A percentile compares a stretch with the other conserved stretches of the same genome.
These are phyloP conservation scores for Drosophila bipectinata DNA, from an alignment of 1,140 invertebrate genomes.

Conservation along the genomic window DNA sequence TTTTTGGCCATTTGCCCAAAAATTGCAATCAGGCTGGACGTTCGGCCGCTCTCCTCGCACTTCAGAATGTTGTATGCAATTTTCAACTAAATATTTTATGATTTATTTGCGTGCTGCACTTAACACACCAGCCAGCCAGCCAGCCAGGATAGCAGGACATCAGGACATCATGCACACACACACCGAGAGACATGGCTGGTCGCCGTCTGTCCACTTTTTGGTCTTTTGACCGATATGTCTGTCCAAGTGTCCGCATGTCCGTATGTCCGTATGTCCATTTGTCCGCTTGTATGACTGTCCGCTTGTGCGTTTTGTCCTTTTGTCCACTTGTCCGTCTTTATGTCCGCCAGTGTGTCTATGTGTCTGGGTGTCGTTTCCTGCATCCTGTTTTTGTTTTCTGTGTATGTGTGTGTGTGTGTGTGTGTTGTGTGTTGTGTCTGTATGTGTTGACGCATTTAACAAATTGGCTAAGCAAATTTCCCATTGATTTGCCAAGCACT, in stretches of 20 bases:
- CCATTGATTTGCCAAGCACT: constrained; percentile 57
- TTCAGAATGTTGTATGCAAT: constrained; percentile 42
- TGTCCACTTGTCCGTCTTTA: background rate
- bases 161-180: background rate
- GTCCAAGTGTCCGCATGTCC: background rate
- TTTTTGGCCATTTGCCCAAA: constrained; percentile 24
- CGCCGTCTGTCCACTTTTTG: constrained; percentile 43
- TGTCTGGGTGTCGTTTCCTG: constrained; percentile 17
- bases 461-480: constrained; percentile 63
- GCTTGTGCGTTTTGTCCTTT: background rate
- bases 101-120: constrained; percentile 62
- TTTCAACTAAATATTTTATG: constrained; percentile 61
- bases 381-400: background rate
- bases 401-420: background rate
- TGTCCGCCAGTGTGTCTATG: background rate
- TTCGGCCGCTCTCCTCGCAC: background rate
- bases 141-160: constrained; percentile 10
- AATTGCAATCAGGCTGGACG: background rate
- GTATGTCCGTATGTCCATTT: background rate
- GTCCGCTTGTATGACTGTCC: background rate
- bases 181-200: background rate
- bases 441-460: constrained; percentile 45
- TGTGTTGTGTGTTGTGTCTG: background rate
- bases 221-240: constrained; percentile 21
- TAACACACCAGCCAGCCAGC: constrained; percentile 27